Percentiles rank a stretch among this genome's conserved stretches.
These are phyloP conservation scores for Hoplostethus mediterraneus DNA, from an alignment of 2,797 vertebrate genomes.

Conservation along the genomic window DNA sequence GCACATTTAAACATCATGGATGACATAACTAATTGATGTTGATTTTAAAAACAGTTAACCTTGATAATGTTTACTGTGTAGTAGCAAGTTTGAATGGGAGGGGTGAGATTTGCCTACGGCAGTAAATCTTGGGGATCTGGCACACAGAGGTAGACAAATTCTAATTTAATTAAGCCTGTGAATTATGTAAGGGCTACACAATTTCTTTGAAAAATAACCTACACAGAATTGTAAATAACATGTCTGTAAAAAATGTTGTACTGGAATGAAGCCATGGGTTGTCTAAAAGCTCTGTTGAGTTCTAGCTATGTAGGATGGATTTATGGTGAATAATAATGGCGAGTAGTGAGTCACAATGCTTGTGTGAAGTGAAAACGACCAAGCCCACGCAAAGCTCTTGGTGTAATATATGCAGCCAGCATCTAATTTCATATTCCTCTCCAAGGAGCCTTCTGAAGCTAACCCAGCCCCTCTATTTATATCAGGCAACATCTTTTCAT, in stretches of 20 bases:
- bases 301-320: slow-evolving; percentile 72
- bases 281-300: slow-evolving; percentile 66
- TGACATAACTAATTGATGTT: slow-evolving; percentile 40
- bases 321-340: slow-evolving; percentile 76
- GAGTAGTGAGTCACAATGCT: slow-evolving; percentile 73
- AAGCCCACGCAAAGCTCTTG: slow-evolving; percentile 76
- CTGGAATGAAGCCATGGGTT: slow-evolving; percentile 57
- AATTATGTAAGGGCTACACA: slow-evolving; percentile 60
- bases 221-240: slow-evolving; percentile 66
- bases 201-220: slow-evolving; percentile 67
- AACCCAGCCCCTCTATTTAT: slow-evolving; percentile 82
- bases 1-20: slow-evolving; percentile 38
- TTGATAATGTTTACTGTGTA: slow-evolving; percentile 49
- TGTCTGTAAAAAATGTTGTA: slow-evolving; percentile 54
- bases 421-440: slow-evolving; percentile 83
- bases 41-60: slow-evolving; percentile 66
- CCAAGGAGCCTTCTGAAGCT: slow-evolving; percentile 79
- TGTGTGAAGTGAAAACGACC: slow-evolving; percentile 73
- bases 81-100: slow-evolving; percentile 43
- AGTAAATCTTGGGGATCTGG: slow-evolving; percentile 59
- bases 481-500: slow-evolving; percentile 79
- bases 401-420: slow-evolving; percentile 82
- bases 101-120: slow-evolving; percentile 58
- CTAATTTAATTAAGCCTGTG: slow-evolving; percentile 74
- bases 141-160: slow-evolving; percentile 60